Conservation (phyloP, 2,797 vertebrate genomes). For the Anguilla obscura region DNA sequence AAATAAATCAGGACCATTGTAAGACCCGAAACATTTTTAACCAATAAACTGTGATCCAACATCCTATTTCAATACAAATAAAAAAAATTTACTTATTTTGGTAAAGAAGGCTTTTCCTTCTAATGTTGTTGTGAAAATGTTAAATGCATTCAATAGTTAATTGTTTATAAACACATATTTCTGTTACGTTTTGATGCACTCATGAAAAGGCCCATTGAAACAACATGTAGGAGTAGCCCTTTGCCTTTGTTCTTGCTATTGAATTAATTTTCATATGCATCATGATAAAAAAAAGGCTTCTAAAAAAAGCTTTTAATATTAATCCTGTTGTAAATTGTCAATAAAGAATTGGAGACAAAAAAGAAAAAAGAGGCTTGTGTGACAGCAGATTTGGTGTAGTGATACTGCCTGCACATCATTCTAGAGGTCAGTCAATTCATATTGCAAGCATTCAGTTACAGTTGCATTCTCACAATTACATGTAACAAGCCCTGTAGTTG, state of each 20-base stretch:
- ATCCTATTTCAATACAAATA: neutral
- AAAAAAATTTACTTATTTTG: neutral
- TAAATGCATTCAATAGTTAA: neutral
- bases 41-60: neutral
- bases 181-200: neutral
- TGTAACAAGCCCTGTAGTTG: neutral
- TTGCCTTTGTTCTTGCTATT: neutral
- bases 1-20: too few species aligned
- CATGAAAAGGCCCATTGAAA: neutral
- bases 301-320: too few species aligned
- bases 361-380: neutral
- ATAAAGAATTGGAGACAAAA: neutral
- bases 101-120: neutral
- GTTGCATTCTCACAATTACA: too few species aligned
- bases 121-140: neutral
- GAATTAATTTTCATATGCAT: neutral
- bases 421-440: neutral
- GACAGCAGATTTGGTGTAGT: neutral
- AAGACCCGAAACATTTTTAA: too few species aligned
- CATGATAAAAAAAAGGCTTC: too few species aligned
- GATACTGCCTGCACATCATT: neutral
- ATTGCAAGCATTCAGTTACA: neutral
- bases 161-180: neutral
- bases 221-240: neutral
- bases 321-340: too few species aligned